Evolutionary conservation across 2,888 invertebrate genomes (phyloP), one percentile per base, ranked within the genome.

Genomic region (Hermodice carunculata): DNA sequence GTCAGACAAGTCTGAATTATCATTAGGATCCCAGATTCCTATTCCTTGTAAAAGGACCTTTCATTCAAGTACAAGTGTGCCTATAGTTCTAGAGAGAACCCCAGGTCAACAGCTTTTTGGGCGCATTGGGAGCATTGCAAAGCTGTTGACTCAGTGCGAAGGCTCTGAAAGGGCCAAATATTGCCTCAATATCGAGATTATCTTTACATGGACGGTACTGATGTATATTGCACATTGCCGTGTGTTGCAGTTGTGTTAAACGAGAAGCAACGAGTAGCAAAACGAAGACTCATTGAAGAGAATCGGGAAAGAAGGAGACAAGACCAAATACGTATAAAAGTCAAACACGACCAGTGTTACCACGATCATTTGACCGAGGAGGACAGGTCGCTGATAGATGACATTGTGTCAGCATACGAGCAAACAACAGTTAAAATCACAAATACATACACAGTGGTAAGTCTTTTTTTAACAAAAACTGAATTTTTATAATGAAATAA

Each of bases 271-370:
- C 74, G 87, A 52, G 76, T 76, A 8, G 86, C 86, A 26, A 87
- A 88, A 64, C 71, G 86, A 51, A 81, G 83, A 65, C 67, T 87
- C 44, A 87, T 87, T 68, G 84, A 85, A 72, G 83, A 85, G 26
- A 87, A 88, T 62, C 78, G 87, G 42, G 77, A 78, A 57, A 58
- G 78, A 31, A 65, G 79, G 58, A 67, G 75, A 57, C 54, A 68
- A 5, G 83, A 82, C 46, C 67, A 66, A n/a, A 46, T 69, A 0
- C 65, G 69, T 46, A 29, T 63, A 28, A 74, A 71, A 60, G 32
- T 54, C 28, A 61, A 61, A 37, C 65, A 54, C 24, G 61, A 60
- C 49, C 46, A 57, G 49, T 66, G 62, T 42, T 54, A 71, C 29
- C 66, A 73, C 11, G 78, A 81, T 28, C 48, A 63, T 1, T 43